Percentiles rank a stretch among this genome's conserved stretches.
Conservation (phyloP, 2,888 invertebrate genomes). For the Lasius fuliginosus region DNA sequence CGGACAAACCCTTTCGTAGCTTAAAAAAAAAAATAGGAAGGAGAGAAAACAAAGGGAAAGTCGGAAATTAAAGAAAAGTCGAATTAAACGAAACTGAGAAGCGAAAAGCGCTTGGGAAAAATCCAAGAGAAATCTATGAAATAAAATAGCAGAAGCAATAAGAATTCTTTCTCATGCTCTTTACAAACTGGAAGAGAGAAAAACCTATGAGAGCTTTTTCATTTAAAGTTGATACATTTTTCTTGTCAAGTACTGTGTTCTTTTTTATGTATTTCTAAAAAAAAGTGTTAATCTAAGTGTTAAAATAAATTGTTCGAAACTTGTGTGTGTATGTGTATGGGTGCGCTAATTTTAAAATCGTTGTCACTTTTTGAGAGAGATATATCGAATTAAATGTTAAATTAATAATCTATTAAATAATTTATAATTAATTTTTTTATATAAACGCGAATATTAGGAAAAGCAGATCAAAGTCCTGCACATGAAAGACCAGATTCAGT, state of each 20-base stretch:
- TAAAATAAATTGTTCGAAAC: not conserved
- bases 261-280: not conserved
- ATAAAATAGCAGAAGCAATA: not conserved
- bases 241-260: not conserved
- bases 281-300: not conserved
- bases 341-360: not conserved
- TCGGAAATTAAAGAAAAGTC: constrained; percentile 12
- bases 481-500: not conserved
- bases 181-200: not conserved
- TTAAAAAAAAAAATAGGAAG: constrained; percentile 5
- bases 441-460: not conserved
- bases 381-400: not conserved
- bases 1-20: constrained; percentile 19
- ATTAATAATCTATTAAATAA: not conserved
- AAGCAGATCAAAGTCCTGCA: not conserved
- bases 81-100: not conserved
- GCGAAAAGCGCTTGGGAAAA: not conserved
- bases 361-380: not conserved
- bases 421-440: not conserved
- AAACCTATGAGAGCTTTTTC: not conserved
- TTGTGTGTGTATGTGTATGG: not conserved
- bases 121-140: not conserved
- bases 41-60: not conserved
- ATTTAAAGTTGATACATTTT: not conserved
- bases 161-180: constrained; percentile 14